phyloP scores from a whole-genome alignment of 2,888 invertebrate species.

The Drosophila antonietae region DNA sequence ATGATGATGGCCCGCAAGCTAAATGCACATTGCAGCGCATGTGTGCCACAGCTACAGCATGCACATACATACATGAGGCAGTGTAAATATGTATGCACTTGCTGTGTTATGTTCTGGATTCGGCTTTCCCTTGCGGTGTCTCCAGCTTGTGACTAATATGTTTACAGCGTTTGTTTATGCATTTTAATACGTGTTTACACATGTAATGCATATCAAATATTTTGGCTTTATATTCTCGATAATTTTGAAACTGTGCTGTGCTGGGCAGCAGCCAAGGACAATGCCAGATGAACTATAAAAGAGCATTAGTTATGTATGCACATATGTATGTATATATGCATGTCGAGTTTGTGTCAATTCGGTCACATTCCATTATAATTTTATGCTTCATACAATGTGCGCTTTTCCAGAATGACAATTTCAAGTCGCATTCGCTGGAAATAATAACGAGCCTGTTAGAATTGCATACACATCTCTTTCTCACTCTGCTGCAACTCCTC shows the following conservation, averaged over 20 bases:
- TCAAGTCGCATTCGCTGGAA: not conserved
- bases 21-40: not conserved
- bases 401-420: no score
- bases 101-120: slow-evolving; percentile 4
- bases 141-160: slow-evolving; percentile 17
- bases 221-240: not conserved
- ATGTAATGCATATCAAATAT: slow-evolving; percentile 6
- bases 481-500: not conserved
- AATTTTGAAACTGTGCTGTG: no score
- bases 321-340: not conserved
- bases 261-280: not conserved
- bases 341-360: not conserved
- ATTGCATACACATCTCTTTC: not conserved
- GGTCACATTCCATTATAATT: not conserved
- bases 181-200: slow-evolving; percentile 2
- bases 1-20: slow-evolving; percentile 14
- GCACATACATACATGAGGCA: not conserved
- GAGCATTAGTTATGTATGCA: no score
- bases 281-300: not conserved
- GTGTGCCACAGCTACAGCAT: not conserved
- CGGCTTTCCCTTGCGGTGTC: slow-evolving; percentile 23
- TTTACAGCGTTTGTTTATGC: not conserved
- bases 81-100: not conserved
- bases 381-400: no score
- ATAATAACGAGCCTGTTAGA: not conserved